These are phyloP conservation scores for Dendrolimus houi DNA, from an alignment of 2,888 invertebrate genomes.

Conservation along the genomic window DNA sequence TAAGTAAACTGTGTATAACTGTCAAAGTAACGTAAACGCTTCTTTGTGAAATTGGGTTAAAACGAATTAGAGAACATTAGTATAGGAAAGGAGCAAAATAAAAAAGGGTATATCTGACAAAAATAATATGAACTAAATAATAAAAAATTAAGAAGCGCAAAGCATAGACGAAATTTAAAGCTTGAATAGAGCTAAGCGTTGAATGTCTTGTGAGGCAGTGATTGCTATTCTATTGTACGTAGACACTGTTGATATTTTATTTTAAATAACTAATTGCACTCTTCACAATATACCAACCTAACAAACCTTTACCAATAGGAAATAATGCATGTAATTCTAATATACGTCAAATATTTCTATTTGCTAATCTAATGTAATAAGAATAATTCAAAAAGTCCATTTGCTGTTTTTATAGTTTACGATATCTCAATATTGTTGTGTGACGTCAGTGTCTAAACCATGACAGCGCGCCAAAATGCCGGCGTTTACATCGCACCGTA, in stretches of 20 bases:
- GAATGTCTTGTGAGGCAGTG: slow-evolving; percentile 76
- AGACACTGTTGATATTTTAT: not conserved
- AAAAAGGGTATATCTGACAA: slow-evolving; percentile 29
- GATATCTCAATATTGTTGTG: too few species aligned
- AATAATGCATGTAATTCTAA: too few species aligned
- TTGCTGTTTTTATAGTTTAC: too few species aligned
- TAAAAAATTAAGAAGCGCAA: slow-evolving; percentile 62
- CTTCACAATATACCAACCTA: too few species aligned
- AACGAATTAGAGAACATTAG: slow-evolving; percentile 36
- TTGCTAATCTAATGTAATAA: too few species aligned
- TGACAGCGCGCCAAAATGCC: too few species aligned
- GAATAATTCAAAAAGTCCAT: too few species aligned
- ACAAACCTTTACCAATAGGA: too few species aligned
- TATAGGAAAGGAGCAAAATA: slow-evolving; percentile 44
- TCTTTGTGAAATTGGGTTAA: slow-evolving; percentile 34
- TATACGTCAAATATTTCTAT: too few species aligned
- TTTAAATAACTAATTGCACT: not conserved
- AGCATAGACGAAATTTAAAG: slow-evolving; percentile 64
- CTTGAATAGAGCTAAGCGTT: slow-evolving; percentile 67
- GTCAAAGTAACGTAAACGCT: slow-evolving; percentile 27
- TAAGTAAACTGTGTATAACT: slow-evolving; percentile 13
- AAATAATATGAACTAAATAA: slow-evolving; percentile 49
- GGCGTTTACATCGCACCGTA: too few species aligned
- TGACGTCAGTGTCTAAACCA: too few species aligned
- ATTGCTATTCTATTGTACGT: slow-evolving; percentile 58